Evolutionary conservation across 2,888 invertebrate species (phyloP).

Genomic region (Choristoneura rosaceana): DNA sequence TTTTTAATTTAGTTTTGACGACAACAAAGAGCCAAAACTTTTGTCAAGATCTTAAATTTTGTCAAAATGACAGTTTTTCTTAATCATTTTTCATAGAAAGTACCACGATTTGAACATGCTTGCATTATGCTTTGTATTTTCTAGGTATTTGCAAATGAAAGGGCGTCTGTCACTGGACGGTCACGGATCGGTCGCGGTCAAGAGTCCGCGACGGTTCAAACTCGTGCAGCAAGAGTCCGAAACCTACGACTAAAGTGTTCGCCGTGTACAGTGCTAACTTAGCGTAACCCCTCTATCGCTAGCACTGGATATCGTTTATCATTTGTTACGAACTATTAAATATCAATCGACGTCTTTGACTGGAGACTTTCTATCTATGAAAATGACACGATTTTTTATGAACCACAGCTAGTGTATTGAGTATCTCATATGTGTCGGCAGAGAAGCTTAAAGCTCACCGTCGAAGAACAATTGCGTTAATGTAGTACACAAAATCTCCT

Average conservation of each 20-base stretch:
- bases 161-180: conserved; percentile 90
- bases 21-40: too few relatives aligned
- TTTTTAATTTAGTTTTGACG: too few relatives aligned
- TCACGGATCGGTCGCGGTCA: conserved; percentile 92
- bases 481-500: background rate
- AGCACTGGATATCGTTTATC: conserved; percentile 1
- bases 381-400: too few relatives aligned
- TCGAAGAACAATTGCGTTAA: background rate
- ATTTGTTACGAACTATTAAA: background rate
- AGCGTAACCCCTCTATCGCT: background rate
- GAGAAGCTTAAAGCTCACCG: background rate
- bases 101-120: background rate
- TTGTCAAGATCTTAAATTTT: too few relatives aligned
- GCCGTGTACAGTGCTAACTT: background rate
- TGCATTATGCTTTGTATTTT: conserved; percentile 10
- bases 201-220: conserved; percentile 94
- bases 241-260: conserved; percentile 90
- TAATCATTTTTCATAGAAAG: too few relatives aligned
- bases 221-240: conserved; percentile 96
- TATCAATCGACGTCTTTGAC: background rate
- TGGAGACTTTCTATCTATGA: background rate
- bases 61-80: too few relatives aligned
- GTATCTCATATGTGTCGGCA: background rate
- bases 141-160: conserved; percentile 89
- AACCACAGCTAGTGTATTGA: too few relatives aligned